Base-by-base conservation (phyloP, 2,888 invertebrate genomes). In the Drosophila formosana region DNA sequence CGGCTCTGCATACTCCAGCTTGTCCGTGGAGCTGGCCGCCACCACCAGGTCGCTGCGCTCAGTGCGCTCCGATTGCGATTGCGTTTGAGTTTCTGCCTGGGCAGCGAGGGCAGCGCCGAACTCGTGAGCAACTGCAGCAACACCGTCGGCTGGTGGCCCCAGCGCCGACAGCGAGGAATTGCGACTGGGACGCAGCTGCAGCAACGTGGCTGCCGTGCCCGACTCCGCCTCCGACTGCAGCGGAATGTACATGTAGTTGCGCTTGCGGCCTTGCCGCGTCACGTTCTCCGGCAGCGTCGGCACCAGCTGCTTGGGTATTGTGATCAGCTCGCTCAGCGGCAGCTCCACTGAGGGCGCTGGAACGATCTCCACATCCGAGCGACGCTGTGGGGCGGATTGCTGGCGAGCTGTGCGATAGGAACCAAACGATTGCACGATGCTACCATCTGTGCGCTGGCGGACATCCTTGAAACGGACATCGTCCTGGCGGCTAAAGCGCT, bases 231-330 rank as follows among this genome's bases (percentile, higher is more conserved):
- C 78, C 47, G 82, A 75, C 9, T 88, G 80, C 60, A 92, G 61
- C 0, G 92, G 92, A 6, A 92, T 92, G 57, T 92, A 92, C 61
- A 91, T 84, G 39, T 92, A 92, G 69, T 90, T 92, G n/a, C 90
- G 80, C 26, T 79, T 63, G 32, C 86, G 74, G 25, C 82, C 88
- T 43, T 75, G 80, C 6, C 90, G 81, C 3, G 90, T 91, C 8
- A 86, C 83, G 63, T 91, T 91, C 61, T 87, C 83, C 2, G 79
- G 72, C 49, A 74, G 66, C 52, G 83, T 75, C 13, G 91, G 91
- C 72, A 91, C 91, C 50, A 91, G 65, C 63, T 89, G 90, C 71
- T 86, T 91, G 67, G 91, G 91, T 65, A 91, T 87, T 4, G 90
- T 91, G 11, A 91, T 91, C 32, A 89, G 81, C 2, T 89, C 82